Conservation (phyloP, 2,888 invertebrate genomes). For the Hemithea aestivaria region DNA sequence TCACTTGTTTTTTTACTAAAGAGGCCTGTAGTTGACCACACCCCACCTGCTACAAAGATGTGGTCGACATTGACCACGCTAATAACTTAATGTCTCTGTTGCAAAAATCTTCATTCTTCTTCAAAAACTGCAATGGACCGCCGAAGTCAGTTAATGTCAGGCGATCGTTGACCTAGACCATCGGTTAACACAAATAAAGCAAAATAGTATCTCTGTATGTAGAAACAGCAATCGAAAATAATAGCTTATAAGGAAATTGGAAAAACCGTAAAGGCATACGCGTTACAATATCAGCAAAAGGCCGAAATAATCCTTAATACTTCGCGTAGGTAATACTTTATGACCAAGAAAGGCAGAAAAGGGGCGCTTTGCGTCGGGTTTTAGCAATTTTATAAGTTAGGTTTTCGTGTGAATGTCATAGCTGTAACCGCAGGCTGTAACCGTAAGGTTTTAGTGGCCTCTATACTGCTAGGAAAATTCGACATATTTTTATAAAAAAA, state of each 20-base stretch:
- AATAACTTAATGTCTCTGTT: no score
- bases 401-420: slow-evolving; percentile 69
- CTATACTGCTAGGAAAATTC: slow-evolving; percentile 67
- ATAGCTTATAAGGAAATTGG: slow-evolving; percentile 30
- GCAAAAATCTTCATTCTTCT: no score
- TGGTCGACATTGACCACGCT: no score
- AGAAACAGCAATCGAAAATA: slow-evolving; percentile 6
- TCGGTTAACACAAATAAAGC: no score
- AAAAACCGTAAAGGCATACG: slow-evolving; percentile 35
- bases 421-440: slow-evolving; percentile 74
- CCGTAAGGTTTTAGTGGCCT: slow-evolving; percentile 73
- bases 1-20: no score
- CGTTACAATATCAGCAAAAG: slow-evolving; percentile 40
- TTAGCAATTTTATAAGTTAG: slow-evolving; percentile 74
- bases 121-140: no score
- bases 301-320: slow-evolving; percentile 51
- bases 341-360: slow-evolving; percentile 39
- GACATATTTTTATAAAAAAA: slow-evolving; percentile 74
- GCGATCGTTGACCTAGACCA: no score
- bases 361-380: slow-evolving; percentile 45
- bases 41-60: no score
- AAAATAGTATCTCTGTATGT: no score
- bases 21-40: no score
- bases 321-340: slow-evolving; percentile 52
- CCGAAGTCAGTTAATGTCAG: no score